Evolutionary conservation across 1,140 invertebrate genomes (phyloP).

Genomic region (Chrysomallon squamiferum): DNA sequence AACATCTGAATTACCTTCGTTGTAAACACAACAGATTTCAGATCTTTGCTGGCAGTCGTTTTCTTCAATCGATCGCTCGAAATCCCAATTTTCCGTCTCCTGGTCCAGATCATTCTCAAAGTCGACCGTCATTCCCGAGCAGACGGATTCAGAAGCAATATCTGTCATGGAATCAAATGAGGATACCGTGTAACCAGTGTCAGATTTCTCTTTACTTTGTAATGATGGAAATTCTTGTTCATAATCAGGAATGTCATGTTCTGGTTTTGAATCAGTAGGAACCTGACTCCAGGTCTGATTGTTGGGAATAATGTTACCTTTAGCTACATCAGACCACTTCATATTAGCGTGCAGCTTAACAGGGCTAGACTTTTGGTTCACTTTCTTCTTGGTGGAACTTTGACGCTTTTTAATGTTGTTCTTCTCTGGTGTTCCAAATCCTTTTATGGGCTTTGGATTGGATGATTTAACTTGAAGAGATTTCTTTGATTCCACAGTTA

Average conservation of each 20-base stretch:
- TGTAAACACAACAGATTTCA: no score
- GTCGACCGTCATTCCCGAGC: neutral
- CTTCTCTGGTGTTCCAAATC: neutral
- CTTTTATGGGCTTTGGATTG: neutral
- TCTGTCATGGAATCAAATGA: neutral
- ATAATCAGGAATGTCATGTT: no score
- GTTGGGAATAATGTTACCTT: neutral
- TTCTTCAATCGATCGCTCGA: no score
- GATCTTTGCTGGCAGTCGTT: no score
- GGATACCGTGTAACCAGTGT: neutral
- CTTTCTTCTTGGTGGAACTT: no score
- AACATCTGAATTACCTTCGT: no score
- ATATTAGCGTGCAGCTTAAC: neutral
- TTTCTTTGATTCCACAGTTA: slow-evolving; percentile 3
- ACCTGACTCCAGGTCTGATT: no score
- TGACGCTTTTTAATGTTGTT: neutral
- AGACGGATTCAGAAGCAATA: neutral
- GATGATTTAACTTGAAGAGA: no score
- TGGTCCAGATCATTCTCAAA: neutral
- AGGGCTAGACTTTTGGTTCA: no score
- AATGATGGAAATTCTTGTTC: no score
- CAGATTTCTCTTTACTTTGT: no score
- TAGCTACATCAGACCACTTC: slow-evolving; percentile 27
- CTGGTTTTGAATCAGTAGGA: no score
- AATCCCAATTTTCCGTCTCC: neutral